Evolutionary conservation across 2,113 vertebrate genomes (phyloP), one percentile per base, ranked within the genome.

Genomic region (Corythoichthys haematopterus): DNA sequence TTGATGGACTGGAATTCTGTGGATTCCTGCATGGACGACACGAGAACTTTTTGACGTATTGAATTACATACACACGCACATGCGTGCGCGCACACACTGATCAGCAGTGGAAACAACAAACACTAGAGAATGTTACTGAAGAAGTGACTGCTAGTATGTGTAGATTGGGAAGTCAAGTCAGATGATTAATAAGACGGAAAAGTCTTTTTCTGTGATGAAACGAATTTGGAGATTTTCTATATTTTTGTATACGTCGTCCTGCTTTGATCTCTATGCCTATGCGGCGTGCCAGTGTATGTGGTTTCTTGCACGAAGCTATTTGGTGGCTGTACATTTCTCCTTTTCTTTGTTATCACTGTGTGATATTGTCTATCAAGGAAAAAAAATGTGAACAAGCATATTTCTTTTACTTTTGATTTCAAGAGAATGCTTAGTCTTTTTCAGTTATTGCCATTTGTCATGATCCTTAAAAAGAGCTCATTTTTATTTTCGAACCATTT

Each of bases 241-340:
- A 92, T 92, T 92, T 92, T 92, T 92, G 89, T 92, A 92, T 84
- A 78, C 83, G 46, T 88, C 61, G 87, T 90, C 87, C 84, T 88
- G 88, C 88, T 90, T 88, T 89, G 71, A 85, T 88, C 85, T 90
- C 85, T 85, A 84, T 86, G 80, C 84, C 85, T 87, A 52, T 65
- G 81, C 80, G 81, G 81, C 84, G 83, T 90, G 87, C 82, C 87
- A 81, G 88, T 91, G 85, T 85, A 77, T 87, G 87, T 89, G 86
- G 58, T 88, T 83, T 90, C 87, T 89, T 89, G 91, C 91, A 92
- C 91, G 90, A 90, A 85, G 89, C 88, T 90, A 28, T 62, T 88
- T 82, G 35, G 89, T 90, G 86, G 85, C 86, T 85, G 88, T 91
- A 90, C 81, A 84, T 85, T 88, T 84, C 77, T 85, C 82, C 75